These are phyloP conservation scores for Tichodroma muraria DNA, from an alignment of 2,113 vertebrate genomes.

Conservation along the genomic window DNA sequence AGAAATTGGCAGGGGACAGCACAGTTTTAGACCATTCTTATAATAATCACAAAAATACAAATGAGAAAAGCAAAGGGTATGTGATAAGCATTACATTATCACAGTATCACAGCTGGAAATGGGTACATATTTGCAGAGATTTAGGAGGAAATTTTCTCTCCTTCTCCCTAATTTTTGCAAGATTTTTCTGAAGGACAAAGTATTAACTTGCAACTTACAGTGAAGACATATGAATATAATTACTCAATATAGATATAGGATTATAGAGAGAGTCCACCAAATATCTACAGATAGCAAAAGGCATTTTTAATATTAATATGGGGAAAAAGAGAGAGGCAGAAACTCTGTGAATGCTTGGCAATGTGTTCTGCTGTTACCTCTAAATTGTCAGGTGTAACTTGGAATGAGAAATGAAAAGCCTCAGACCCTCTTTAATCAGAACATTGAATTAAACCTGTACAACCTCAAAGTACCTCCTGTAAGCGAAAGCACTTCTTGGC, in stretches of 20 bases:
- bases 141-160: not conserved
- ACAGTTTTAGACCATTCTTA: not conserved
- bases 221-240: not conserved
- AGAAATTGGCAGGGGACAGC: not conserved
- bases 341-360: not conserved
- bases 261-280: not conserved
- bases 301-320: not conserved
- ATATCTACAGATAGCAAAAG: not conserved
- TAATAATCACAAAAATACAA: not conserved
- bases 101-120: not conserved
- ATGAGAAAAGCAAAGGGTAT: not conserved
- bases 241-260: not conserved
- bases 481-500: not conserved
- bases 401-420: not conserved
- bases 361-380: not conserved
- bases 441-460: not conserved
- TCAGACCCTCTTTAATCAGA: not conserved
- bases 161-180: not conserved
- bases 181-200: not conserved
- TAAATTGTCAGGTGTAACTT: not conserved
- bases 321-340: not conserved
- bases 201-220: not conserved
- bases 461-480: not conserved
- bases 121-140: not conserved
- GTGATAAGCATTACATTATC: not conserved